A percentile compares a stretch with the other conserved stretches of the same genome.
Conservation (phyloP, 2,113 vertebrate genomes). For the Rhabdornis inornatus region DNA sequence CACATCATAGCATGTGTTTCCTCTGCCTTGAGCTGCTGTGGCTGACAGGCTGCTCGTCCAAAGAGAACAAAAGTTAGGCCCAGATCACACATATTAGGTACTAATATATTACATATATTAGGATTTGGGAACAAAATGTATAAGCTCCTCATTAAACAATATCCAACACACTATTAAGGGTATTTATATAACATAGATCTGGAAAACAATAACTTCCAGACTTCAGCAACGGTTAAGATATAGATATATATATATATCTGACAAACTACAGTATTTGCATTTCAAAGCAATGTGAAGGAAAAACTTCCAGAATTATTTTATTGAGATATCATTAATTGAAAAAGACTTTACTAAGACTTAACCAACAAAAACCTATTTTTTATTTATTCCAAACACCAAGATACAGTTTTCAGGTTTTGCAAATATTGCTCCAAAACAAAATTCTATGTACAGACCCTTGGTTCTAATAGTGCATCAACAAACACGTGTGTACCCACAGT, state of each 20-base stretch:
- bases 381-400: conserved; percentile 75
- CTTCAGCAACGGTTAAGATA: not conserved
- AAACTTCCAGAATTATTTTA: not conserved
- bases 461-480: conserved; percentile 70
- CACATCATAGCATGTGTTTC: not conserved
- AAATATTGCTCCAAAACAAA: conserved; percentile 77
- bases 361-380: conserved; percentile 71
- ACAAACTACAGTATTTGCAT: not conserved
- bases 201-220: not conserved
- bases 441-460: conserved; percentile 67
- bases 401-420: conserved; percentile 75
- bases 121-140: not conserved
- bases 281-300: not conserved
- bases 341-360: conserved; percentile 45
- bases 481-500: conserved; percentile 58
- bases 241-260: not conserved
- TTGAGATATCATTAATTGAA: not conserved
- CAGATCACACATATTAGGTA: not conserved
- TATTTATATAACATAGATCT: not conserved
- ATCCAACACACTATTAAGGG: not conserved
- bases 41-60: fast-evolving
- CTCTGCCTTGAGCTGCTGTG: not conserved
- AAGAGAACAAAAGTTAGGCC: not conserved
- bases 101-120: not conserved
- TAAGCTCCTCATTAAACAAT: not conserved